phyloP scores from a whole-genome alignment of 2,888 invertebrate genomes.

The Periphyllus acericola region DNA sequence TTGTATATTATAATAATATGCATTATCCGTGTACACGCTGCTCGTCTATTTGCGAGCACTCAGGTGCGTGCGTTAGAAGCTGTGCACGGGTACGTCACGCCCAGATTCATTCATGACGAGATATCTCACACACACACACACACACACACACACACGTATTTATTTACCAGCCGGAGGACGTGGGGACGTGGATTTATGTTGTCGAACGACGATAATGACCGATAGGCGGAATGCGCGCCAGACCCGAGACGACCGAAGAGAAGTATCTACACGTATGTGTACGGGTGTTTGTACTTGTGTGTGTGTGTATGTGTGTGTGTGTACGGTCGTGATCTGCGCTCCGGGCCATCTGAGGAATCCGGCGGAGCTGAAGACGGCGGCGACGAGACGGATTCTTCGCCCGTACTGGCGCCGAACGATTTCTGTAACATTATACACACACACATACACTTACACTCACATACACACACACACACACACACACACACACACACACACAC shows the following conservation, averaged over 20 bases:
- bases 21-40: too few species aligned
- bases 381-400: constrained; percentile 54
- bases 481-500: neutral
- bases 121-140: neutral
- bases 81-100: too few species aligned
- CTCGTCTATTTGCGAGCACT: too few species aligned
- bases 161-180: neutral
- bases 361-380: neutral
- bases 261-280: neutral
- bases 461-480: neutral
- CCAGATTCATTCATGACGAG: constrained; percentile 21
- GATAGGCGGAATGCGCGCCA: neutral
- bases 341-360: constrained; percentile 55
- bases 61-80: too few species aligned
- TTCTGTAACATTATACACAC: neutral
- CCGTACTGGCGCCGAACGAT: constrained; percentile 60
- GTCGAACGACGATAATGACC: constrained; percentile 33
- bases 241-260: neutral
- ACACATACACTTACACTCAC: neutral
- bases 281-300: neutral
- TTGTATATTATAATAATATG: too few species aligned
- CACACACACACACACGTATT: too few species aligned
- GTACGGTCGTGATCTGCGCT: constrained; percentile 53
- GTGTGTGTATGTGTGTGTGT: neutral
- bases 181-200: constrained; percentile 32